Evolutionary conservation across 2,113 vertebrate species (phyloP), one percentile per base, ranked within the genome.

Genomic region (Cyrtonyx montezumae): DNA sequence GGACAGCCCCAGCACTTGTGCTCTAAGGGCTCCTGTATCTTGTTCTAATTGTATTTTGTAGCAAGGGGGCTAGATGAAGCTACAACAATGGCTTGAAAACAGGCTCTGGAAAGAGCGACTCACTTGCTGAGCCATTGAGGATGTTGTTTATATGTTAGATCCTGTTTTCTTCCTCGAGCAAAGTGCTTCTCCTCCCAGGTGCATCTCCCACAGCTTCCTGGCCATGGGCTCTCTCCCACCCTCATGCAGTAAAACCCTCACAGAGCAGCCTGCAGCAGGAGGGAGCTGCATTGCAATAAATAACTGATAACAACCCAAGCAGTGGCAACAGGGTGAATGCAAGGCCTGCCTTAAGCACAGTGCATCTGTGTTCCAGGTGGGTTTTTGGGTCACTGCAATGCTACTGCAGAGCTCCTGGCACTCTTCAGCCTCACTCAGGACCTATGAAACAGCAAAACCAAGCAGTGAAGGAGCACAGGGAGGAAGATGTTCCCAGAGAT

Each of bases 141-240:
- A 98, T 98, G 97, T 98, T 98, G 98, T 98, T 98, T 97, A 97
- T 97, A 95, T 69, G 62, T 93, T 59, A 97, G 96, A 98, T 98
- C 98, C 98, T 98, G 98, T 98, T 98, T 98, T 98, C 97, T 97
- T 98, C 97, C 97, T 97, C 87, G 71, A 89, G 87, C 80, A 94
- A 97, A 97, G 76, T 75, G 94, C 13, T 78, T 95, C 67, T 92
- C 89, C 92, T 91, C 95, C 98, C 98, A 98, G 96, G 97, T 98
- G 98, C 96, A 96, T 97, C 97, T 98, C 92, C 93, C 22, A 87
- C 37, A 3, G 83, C 95, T 98, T 98, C 98, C 98, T 96, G 97
- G 87, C 34, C 1, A 0, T 11, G 28, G 80, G 70, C 28, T n/a
- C 66, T 32, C 30, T 36, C 16, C 4, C 36, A 13, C 2, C 65